Percentiles rank a stretch among this genome's conserved stretches.
phyloP scores from a whole-genome alignment of 1,140 invertebrate genomes.

The Psilanteris sp. region DNA sequence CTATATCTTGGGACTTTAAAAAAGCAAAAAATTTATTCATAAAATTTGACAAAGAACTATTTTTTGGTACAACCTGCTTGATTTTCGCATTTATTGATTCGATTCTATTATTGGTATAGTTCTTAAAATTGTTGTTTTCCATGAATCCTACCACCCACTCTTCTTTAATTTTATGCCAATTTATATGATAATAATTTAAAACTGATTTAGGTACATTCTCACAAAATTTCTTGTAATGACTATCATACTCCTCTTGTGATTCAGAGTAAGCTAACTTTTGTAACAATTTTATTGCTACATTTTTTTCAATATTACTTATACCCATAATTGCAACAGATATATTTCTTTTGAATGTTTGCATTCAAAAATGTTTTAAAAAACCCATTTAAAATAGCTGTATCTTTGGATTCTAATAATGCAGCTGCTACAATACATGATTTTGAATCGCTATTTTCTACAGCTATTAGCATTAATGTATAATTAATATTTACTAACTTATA shows the following conservation, averaged over 20 bases:
- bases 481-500: not conserved
- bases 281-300: too few species aligned
- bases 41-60: not conserved
- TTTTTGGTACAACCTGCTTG: conserved; percentile 3
- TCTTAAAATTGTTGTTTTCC: not conserved
- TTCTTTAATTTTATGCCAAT: conserved; percentile 2
- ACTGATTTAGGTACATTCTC: not conserved
- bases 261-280: not conserved
- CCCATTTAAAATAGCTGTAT: not conserved
- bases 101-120: not conserved
- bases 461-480: not conserved
- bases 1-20: conserved; percentile 4
- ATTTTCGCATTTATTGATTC: conserved; percentile 13
- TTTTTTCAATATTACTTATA: too few species aligned
- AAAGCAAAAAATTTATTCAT: not conserved
- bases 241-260: not conserved
- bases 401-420: not conserved
- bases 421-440: not conserved
- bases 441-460: not conserved
- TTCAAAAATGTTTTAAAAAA: conserved; percentile 1
- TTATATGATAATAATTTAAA: not conserved
- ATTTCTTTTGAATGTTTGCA: too few species aligned
- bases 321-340: too few species aligned
- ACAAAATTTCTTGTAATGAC: not conserved
- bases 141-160: conserved; percentile 7